Conservation (phyloP, 2,113 vertebrate genomes). For the Gopherus evgoodei region DNA sequence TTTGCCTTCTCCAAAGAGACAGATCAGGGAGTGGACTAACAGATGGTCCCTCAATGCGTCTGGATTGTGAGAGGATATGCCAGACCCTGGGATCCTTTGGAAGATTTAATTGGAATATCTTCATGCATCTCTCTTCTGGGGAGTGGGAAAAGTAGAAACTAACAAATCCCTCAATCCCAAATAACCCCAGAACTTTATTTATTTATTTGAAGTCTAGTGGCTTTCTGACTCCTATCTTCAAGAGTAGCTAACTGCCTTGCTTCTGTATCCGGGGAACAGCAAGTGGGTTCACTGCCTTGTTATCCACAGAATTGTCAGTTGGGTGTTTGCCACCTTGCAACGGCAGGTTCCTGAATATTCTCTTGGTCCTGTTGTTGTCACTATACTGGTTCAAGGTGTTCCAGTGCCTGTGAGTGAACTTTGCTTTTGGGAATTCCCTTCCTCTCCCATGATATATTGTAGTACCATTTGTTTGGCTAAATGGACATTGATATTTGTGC, state of each 20-base stretch:
- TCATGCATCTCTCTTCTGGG: no score
- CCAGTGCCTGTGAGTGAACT: background rate
- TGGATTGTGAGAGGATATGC: background rate
- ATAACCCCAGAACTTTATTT: no score
- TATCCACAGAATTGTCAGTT: no score
- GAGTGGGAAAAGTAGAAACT: no score
- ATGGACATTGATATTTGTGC: background rate
- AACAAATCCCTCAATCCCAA: no score
- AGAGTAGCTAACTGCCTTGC: background rate
- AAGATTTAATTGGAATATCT: background rate
- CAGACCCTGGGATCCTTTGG: background rate
- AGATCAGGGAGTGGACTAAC: background rate
- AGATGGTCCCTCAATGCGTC: no score
- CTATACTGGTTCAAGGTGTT: background rate
- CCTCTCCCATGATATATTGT: background rate
- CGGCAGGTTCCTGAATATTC: background rate
- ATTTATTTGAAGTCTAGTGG: no score
- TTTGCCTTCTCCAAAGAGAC: background rate
- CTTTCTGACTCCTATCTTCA: background rate
- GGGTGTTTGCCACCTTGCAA: background rate
- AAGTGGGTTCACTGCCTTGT: no score
- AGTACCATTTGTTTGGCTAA: background rate
- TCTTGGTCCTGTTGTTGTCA: background rate
- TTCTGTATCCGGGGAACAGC: no score
- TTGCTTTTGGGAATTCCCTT: background rate